Evolutionary conservation across 2,888 invertebrate species (phyloP).

Genomic region (Schrankia costaestrigalis): DNA sequence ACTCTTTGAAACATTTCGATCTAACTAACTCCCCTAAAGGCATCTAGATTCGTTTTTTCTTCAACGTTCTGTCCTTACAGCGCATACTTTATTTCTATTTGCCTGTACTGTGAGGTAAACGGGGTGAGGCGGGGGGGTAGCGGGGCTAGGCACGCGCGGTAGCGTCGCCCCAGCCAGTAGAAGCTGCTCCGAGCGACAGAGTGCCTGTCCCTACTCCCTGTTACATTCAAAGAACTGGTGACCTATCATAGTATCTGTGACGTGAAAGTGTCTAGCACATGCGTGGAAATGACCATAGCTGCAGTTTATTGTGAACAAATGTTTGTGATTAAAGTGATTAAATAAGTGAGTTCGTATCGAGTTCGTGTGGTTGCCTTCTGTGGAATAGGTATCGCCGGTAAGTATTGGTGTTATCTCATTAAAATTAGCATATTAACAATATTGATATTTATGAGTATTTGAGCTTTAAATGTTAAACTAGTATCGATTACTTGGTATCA

Average conservation of each 20-base stretch:
- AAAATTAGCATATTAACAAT: constrained; percentile 51
- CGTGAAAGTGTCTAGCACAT: constrained; percentile 63
- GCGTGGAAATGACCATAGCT: constrained; percentile 54
- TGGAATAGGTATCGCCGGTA: constrained; percentile 58
- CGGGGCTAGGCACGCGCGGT: constrained; percentile 71
- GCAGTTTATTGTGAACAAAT: constrained; percentile 44
- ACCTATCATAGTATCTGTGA: constrained; percentile 63
- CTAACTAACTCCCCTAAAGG: constrained; percentile 45
- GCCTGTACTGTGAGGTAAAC: constrained; percentile 69
- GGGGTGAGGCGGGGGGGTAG: constrained; percentile 51
- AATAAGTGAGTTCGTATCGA: constrained; percentile 52
- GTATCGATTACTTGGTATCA: too few species aligned
- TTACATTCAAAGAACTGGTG: constrained; percentile 46
- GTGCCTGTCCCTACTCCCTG: constrained; percentile 46
- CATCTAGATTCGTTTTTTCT: constrained; percentile 63
- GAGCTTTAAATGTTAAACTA: too few species aligned
- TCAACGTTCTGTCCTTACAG: constrained; percentile 68
- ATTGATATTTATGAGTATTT: constrained; percentile 7
- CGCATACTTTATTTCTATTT: constrained; percentile 79
- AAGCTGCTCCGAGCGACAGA: constrained; percentile 60
- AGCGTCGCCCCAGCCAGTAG: constrained; percentile 76
- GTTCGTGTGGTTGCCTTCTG: constrained; percentile 44
- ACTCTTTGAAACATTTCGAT: constrained; percentile 25
- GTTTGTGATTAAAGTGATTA: constrained; percentile 59
- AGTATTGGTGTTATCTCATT: constrained; percentile 48